Percentiles rank a stretch among this genome's conserved stretches.
Evolutionary conservation across 2,888 invertebrate species (phyloP).

Genomic region (Invenusta paracnida): DNA sequence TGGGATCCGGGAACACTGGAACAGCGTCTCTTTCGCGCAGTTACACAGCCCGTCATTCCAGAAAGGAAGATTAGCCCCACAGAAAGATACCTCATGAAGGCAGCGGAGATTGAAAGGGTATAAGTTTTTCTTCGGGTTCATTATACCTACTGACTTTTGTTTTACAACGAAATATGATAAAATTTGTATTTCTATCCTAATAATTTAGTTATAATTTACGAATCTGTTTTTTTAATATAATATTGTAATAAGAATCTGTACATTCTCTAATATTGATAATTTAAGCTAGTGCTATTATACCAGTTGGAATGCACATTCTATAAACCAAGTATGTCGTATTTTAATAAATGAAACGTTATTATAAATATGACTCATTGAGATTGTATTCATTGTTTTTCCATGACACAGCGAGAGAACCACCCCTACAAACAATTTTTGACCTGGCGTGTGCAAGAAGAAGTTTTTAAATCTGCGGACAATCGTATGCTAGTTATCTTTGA

Average conservation of each 20-base stretch:
- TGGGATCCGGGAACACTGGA: constrained; percentile 35
- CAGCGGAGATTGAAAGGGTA: background rate
- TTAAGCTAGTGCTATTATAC: too few species aligned
- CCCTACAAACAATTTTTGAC: background rate
- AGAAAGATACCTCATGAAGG: background rate
- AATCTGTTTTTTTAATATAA: too few species aligned
- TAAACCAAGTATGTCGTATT: too few species aligned
- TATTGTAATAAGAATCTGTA: too few species aligned
- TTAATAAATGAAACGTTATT: too few species aligned
- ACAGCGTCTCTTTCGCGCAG: constrained; percentile 36
- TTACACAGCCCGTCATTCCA: constrained; percentile 32
- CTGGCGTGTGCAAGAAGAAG: background rate
- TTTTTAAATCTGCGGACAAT: background rate
- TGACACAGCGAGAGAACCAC: background rate
- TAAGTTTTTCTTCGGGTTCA: background rate
- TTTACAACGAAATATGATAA: too few species aligned
- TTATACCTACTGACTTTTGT: background rate
- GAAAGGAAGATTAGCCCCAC: background rate
- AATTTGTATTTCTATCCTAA: background rate
- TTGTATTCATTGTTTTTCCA: too few species aligned
- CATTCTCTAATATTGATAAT: too few species aligned
- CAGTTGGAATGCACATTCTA: too few species aligned
- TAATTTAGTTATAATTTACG: background rate
- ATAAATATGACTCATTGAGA: too few species aligned
- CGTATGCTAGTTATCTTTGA: constrained; percentile 31